A percentile compares a stretch with the other conserved stretches of the same genome.
phyloP scores from a whole-genome alignment of 2,797 vertebrate genomes.

The Kryptopterus vitreolus region DNA sequence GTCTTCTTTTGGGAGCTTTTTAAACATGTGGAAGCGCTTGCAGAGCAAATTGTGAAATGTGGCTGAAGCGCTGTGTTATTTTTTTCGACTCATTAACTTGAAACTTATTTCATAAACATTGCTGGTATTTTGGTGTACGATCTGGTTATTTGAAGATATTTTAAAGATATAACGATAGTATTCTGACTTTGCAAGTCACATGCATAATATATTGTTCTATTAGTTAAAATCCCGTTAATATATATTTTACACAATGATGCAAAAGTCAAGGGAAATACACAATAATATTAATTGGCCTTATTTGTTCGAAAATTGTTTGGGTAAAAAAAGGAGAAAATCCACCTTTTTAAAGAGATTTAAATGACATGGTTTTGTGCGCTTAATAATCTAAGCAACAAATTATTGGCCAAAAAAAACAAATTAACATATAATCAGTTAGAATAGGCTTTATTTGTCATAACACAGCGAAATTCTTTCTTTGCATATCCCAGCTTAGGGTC shows the following conservation, averaged over 20 bases:
- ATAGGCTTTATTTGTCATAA: no score
- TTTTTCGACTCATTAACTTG: neutral
- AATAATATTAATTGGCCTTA: neutral
- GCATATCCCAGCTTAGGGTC: no score
- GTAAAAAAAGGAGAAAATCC: no score
- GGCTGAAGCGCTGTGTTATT: neutral
- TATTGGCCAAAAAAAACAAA: no score
- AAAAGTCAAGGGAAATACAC: neutral
- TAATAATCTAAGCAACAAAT: no score
- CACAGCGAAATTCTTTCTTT: no score
- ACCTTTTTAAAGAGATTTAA: no score
- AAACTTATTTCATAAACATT: neutral
- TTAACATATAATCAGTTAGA: no score
- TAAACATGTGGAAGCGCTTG: neutral
- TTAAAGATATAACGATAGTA: no score
- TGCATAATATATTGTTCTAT: neutral
- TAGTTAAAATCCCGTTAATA: neutral
- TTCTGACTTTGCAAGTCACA: no score
- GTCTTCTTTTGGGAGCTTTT: neutral
- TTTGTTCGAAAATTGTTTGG: neutral
- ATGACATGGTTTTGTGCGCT: no score
- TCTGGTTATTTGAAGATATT: neutral
- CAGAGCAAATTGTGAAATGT: neutral
- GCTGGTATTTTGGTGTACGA: neutral
- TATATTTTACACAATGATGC: neutral